phyloP scores from a whole-genome alignment of 1,140 invertebrate genomes.

The Cotesia glomerata region DNA sequence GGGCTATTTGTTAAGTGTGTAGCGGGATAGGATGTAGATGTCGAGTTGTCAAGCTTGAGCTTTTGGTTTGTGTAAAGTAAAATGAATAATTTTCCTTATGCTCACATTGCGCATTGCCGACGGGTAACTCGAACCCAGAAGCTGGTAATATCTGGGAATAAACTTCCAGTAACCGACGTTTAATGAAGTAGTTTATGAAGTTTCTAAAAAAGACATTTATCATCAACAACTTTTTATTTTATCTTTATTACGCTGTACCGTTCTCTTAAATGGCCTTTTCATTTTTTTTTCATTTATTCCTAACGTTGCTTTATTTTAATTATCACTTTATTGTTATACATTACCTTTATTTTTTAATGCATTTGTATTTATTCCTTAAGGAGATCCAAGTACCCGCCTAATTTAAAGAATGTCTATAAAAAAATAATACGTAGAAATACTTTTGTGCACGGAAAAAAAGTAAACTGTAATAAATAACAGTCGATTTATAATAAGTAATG shows the following conservation, averaged over 20 bases:
- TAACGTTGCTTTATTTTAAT: slow-evolving; percentile 23
- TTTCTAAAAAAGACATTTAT: slow-evolving; percentile 30
- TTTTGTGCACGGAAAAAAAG: too few relatives aligned
- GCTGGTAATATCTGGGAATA: slow-evolving; percentile 21
- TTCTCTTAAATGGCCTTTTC: background rate
- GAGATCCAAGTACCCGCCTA: too few relatives aligned
- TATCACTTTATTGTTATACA: background rate
- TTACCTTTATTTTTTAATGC: background rate
- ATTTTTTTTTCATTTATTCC: slow-evolving; percentile 17
- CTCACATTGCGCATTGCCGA: slow-evolving; percentile 18
- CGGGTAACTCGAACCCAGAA: background rate
- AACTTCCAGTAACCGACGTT: slow-evolving; percentile 25
- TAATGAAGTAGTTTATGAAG: slow-evolving; percentile 21
- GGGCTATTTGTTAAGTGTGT: too few relatives aligned
- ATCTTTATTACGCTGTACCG: slow-evolving; percentile 1
- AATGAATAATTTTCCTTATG: slow-evolving; percentile 33
- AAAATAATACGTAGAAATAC: too few relatives aligned
- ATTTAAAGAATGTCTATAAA: too few relatives aligned
- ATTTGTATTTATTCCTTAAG: background rate
- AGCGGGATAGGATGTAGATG: background rate
- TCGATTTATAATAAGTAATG: too few relatives aligned
- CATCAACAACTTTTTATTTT: background rate
- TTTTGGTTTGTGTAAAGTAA: slow-evolving; percentile 1
- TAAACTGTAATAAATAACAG: too few relatives aligned
- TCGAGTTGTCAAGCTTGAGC: slow-evolving; percentile 7